phyloP scores from a whole-genome alignment of 2,888 invertebrate genomes.

The Lepas anatifera region DNA sequence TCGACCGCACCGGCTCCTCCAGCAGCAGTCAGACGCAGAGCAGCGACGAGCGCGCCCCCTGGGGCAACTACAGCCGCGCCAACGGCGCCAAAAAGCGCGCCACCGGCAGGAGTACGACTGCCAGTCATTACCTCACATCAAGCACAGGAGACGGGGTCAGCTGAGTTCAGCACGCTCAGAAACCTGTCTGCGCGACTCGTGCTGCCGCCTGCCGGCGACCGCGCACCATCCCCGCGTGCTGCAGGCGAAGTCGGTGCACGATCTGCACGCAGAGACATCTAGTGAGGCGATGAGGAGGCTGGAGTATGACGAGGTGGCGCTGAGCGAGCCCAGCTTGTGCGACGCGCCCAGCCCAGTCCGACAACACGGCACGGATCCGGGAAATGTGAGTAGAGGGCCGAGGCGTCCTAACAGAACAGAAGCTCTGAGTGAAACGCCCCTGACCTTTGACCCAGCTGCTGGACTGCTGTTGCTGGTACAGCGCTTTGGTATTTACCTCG shows the following conservation, averaged over 20 bases:
- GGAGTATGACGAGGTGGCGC: neutral
- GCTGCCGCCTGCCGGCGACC: neutral
- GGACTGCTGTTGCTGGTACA: too few relatives aligned
- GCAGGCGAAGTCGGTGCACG: neutral
- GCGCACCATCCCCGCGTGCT: neutral
- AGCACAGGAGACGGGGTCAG: neutral
- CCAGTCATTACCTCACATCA: slow-evolving; percentile 2
- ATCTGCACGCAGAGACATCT: slow-evolving; percentile 8
- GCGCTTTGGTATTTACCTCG: too few relatives aligned
- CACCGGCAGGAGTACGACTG: neutral
- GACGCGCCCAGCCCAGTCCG: neutral
- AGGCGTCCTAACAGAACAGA: too few relatives aligned
- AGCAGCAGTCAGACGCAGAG: slow-evolving; percentile 5
- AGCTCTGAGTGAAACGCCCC: too few relatives aligned
- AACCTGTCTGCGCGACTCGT: neutral
- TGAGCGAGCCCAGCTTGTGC: neutral
- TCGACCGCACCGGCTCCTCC: slow-evolving; percentile 3
- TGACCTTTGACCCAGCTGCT: too few relatives aligned
- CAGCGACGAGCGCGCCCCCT: neutral
- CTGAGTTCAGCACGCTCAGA: neutral
- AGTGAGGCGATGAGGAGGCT: neutral
- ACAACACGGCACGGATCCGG: too few relatives aligned
- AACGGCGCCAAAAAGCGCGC: neutral
- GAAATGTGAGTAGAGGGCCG: too few relatives aligned
- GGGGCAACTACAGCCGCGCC: neutral